Percentiles rank a stretch among this genome's conserved stretches.
These are phyloP conservation scores for Pithys albifrons DNA, from an alignment of 2,113 vertebrate species.

Conservation along the genomic window DNA sequence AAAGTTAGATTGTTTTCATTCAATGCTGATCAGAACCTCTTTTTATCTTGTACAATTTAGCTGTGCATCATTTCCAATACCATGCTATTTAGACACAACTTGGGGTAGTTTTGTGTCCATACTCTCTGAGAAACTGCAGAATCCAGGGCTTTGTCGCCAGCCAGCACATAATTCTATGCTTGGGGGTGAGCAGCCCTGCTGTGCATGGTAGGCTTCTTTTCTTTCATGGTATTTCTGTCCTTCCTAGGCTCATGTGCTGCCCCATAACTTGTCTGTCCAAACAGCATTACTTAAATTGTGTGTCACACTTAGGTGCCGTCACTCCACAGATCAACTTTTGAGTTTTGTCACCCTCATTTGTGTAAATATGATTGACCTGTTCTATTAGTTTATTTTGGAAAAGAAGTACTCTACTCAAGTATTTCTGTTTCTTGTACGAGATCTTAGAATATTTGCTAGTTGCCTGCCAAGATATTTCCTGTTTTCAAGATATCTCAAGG, in stretches of 20 bases:
- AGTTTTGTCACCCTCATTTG: neutral
- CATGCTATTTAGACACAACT: neutral
- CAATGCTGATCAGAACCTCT: neutral
- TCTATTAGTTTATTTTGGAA: neutral
- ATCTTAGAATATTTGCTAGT: neutral
- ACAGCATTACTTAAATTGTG: neutral
- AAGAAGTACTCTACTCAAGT: neutral
- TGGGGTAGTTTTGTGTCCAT: neutral
- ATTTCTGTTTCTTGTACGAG: neutral
- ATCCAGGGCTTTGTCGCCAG: neutral
- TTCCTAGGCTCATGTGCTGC: neutral
- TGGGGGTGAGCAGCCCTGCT: neutral
- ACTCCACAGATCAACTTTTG: neutral
- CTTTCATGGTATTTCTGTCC: neutral
- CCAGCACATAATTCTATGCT: neutral
- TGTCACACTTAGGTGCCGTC: neutral
- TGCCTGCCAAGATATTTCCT: neutral
- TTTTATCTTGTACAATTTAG: neutral
- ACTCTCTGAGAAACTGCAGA: neutral
- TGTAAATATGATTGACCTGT: neutral
- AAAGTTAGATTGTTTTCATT: neutral
- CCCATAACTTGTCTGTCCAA: neutral
- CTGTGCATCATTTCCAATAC: neutral
- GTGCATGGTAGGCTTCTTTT: neutral
- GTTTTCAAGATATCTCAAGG: neutral